Evolutionary conservation across 2,113 vertebrate genomes (phyloP).

Genomic region (human): GRCh38 chr13:70235001-70235500

Average conservation of each 20-base stretch:
- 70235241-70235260: not conserved
- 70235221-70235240: not conserved
- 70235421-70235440: too few relatives aligned
- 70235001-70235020: not conserved
- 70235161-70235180: not conserved
- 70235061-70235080: not conserved
- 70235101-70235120: not conserved
- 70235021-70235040: not conserved
- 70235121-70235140: not conserved
- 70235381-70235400: too few relatives aligned
- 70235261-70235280: not conserved
- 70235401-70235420: too few relatives aligned
- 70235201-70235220: not conserved
- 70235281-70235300: not conserved
- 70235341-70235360: too few relatives aligned
- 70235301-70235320: not conserved
- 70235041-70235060: not conserved
- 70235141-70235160: not conserved
- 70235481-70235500: too few relatives aligned
- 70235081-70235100: too few relatives aligned
- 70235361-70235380: too few relatives aligned
- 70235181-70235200: not conserved
- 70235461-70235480: too few relatives aligned
- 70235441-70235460: too few relatives aligned
- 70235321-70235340: too few relatives aligned